Conservation (phyloP, 2,113 vertebrate genomes). For the Trogon melanurus region DNA sequence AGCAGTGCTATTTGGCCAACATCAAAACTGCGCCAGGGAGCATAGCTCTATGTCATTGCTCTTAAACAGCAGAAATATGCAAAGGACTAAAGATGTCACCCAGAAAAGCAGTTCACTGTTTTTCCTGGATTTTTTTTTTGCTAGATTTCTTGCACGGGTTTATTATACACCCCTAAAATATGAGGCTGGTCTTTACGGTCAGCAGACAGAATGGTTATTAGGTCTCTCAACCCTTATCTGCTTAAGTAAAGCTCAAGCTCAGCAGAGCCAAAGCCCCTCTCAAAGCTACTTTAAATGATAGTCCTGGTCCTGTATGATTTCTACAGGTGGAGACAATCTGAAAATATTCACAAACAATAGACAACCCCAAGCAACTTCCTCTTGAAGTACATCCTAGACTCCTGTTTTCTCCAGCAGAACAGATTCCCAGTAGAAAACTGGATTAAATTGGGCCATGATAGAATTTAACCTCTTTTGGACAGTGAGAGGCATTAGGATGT, state of each 20-base stretch:
- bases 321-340: not conserved
- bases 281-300: not conserved
- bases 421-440: not conserved
- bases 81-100: not conserved
- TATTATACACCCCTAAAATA: not conserved
- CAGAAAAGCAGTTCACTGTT: accelerated
- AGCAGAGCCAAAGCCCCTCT: not conserved
- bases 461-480: not conserved
- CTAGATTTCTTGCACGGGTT: not conserved
- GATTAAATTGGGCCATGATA: not conserved
- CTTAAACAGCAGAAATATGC: not conserved
- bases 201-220: not conserved
- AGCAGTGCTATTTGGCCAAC: not conserved
- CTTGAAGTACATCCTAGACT: not conserved
- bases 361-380: not conserved
- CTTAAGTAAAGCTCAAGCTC: not conserved
- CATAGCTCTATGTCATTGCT: not conserved
- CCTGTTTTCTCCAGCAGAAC: not conserved
- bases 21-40: not conserved
- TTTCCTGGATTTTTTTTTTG: not conserved
- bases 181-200: not conserved
- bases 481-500: not conserved
- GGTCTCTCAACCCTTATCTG: not conserved
- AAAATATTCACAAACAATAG: not conserved
- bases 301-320: not conserved